A percentile compares a stretch with the other conserved stretches of the same genome.
phyloP scores from a whole-genome alignment of 64 coral and sea anemone species.

The Pocillopora verrucosa region DNA sequence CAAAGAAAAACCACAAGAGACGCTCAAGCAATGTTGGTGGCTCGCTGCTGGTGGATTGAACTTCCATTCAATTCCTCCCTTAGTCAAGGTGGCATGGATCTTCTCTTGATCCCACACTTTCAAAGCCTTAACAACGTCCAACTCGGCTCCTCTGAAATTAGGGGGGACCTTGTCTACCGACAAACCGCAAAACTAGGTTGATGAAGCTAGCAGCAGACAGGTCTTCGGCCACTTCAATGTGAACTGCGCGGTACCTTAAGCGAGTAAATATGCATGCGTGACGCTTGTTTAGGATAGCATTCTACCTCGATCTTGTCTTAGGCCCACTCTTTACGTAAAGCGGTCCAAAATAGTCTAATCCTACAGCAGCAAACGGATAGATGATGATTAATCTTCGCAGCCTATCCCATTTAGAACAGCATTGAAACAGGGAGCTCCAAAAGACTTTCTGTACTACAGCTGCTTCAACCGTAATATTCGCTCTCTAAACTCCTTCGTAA shows the following conservation, averaged over 20 bases:
- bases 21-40: no score
- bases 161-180: no score
- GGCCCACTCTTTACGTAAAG: constrained; percentile 32
- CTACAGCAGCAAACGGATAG: constrained; percentile 54
- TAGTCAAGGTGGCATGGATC: background rate
- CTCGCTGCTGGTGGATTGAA: background rate
- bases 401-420: no score
- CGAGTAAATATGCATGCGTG: constrained; percentile 32
- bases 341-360: constrained; percentile 56
- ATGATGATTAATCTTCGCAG: no score
- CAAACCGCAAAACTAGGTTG: constrained; percentile 32
- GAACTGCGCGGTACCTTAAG: constrained; percentile 40
- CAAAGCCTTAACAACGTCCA: background rate
- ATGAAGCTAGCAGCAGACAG: constrained; percentile 33
- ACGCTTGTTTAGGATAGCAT: constrained; percentile 9
- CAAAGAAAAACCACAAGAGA: no score
- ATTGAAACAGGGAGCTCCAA: constrained; percentile 25
- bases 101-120: constrained; percentile 10
- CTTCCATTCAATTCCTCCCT: no score
- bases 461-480: constrained; percentile 4
- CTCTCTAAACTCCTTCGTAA: constrained; percentile 46
- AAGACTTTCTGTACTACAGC: constrained; percentile 22
- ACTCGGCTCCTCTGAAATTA: constrained; percentile 30
- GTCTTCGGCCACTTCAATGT: constrained; percentile 39
- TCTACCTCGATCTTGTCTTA: constrained; percentile 25